Base-by-base conservation (phyloP, 2,113 vertebrate species). In the Neoarius graeffei region DNA sequence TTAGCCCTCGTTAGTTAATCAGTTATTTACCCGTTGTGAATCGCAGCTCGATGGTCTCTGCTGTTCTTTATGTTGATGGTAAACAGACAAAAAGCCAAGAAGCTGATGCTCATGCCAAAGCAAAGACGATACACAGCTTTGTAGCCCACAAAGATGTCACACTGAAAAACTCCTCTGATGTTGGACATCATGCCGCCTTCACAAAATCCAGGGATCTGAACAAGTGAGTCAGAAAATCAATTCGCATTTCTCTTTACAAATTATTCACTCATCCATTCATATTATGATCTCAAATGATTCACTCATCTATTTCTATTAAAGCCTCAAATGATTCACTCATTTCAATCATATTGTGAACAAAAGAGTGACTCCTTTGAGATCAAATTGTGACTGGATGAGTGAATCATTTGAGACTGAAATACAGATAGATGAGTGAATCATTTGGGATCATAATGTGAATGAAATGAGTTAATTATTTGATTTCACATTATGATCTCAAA, bases 141-240 rank as follows among this genome's bases (percentile, higher is more conserved):
- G 92, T 96, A 99, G 6, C 98, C 97, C 48, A 98, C 97, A 64
- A 98, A 95, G 69, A 96, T 95, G 11, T 97, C 93, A 56, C 98
- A 99, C 88, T 95, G 94, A 87, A 96, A 90, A 62, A 94, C 91
- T 0, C 93, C 93, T 0, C 92, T 91, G 60, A 95, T 10, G 5
- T 79, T 92, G 2, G 95, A 94, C 73, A 94, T 93, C 15, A 95
- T 93, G 3, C 95, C 96, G 0, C 95, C 95, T 6, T 97, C 95
- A 93, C 98, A 99, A 91, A 99, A 97, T 35, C 97, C 97, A 57
- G 98, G 98, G 35, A 99, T 95, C 98, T 99, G 88, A 87, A 82
- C 25, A 92, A 91, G 57, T 60, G 30, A 48, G 17, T 35, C 27
- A 42, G 14, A 81, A 82, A 82, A 62, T 81, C 15, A 9, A 14